These are phyloP conservation scores for Sitophilus oryzae DNA, from an alignment of 1,140 invertebrate genomes.

Conservation along the genomic window DNA sequence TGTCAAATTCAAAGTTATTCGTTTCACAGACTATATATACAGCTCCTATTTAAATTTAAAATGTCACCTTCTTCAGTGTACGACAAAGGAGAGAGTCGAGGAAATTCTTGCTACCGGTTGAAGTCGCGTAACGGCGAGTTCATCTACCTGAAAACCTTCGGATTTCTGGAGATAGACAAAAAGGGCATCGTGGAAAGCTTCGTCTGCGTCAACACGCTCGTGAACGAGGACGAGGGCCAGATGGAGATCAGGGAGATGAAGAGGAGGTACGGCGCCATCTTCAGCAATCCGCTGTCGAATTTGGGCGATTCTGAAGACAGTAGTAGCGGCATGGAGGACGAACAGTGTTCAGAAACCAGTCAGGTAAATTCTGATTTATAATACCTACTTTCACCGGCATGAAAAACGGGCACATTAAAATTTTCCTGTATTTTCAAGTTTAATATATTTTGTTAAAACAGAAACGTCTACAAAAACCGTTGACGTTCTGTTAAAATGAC, in stretches of 20 bases:
- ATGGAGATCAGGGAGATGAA: slow-evolving; percentile 66
- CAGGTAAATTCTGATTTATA: background rate
- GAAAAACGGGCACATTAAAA: too few species aligned
- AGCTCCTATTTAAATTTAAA: too few species aligned
- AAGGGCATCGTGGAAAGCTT: slow-evolving; percentile 71
- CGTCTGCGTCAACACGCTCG: slow-evolving; percentile 76
- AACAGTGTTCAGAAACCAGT: background rate
- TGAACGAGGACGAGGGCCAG: slow-evolving; percentile 64
- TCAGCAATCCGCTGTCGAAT: slow-evolving; percentile 9
- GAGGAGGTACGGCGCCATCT: slow-evolving; percentile 56
- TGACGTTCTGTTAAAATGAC: too few species aligned
- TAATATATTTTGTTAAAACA: too few species aligned
- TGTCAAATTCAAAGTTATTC: too few species aligned
- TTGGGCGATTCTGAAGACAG: too few species aligned
- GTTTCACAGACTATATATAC: too few species aligned
- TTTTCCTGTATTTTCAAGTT: too few species aligned
- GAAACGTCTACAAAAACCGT: too few species aligned
- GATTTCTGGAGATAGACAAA: slow-evolving; percentile 68
- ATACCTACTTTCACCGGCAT: too few species aligned
- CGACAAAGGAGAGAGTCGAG: slow-evolving; percentile 63
- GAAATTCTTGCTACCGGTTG: slow-evolving; percentile 75
- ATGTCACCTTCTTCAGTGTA: slow-evolving; percentile 79
- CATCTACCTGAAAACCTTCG: slow-evolving; percentile 73
- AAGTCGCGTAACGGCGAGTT: slow-evolving; percentile 70
- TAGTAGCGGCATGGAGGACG: background rate